Conservation (phyloP, 1,140 invertebrate genomes). For the Hyphantria cunea region DNA sequence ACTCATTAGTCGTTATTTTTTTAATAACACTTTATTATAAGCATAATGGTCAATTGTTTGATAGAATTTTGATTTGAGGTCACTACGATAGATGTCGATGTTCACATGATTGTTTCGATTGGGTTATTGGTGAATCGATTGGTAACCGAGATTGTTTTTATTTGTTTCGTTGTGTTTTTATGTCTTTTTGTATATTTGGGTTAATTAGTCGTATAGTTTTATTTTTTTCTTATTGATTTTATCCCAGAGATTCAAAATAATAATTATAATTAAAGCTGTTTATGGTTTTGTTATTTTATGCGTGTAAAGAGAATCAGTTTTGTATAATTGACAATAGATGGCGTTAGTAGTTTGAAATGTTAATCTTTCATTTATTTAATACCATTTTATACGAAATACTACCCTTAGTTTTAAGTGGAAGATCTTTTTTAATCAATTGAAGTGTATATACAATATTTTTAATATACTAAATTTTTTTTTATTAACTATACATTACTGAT, state of each 20-base stretch:
- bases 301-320: neutral
- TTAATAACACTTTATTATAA: slow-evolving; percentile 63
- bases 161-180: neutral
- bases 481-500: too few relatives aligned
- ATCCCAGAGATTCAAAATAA: too few relatives aligned
- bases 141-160: slow-evolving; percentile 11
- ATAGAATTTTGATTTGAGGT: slow-evolving; percentile 68
- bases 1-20: slow-evolving; percentile 46
- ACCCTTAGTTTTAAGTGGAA: too few relatives aligned
- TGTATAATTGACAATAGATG: neutral
- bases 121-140: slow-evolving; percentile 16
- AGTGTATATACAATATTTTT: too few relatives aligned
- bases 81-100: slow-evolving; percentile 39
- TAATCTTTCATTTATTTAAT: too few relatives aligned
- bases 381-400: too few relatives aligned
- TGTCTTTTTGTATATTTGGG: neutral
- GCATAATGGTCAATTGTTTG: slow-evolving; percentile 77
- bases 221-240: too few relatives aligned
- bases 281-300: too few relatives aligned
- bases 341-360: neutral
- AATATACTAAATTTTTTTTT: too few relatives aligned
- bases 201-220: too few relatives aligned
- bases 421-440: too few relatives aligned
- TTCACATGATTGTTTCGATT: slow-evolving; percentile 14
- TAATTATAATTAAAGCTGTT: too few relatives aligned